These are phyloP conservation scores for Drosophila sturtevanti DNA, from an alignment of 1,140 invertebrate genomes.

Conservation along the genomic window DNA sequence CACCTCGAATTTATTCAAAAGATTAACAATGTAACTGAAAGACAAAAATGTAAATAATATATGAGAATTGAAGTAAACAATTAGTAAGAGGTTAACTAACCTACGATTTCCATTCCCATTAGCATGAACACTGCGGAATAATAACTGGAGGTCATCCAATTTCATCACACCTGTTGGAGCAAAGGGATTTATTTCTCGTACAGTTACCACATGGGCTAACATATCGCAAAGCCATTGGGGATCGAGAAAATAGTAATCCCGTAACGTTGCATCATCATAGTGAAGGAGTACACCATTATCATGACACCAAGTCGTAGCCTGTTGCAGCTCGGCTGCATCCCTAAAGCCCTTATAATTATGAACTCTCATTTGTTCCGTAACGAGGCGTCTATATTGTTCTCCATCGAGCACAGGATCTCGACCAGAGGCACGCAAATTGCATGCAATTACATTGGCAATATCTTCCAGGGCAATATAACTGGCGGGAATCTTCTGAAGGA, in stretches of 20 bases:
- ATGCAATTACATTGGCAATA: constrained; percentile 91
- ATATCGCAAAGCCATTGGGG: constrained; percentile 99
- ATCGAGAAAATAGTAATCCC: constrained; percentile 93
- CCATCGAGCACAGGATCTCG: constrained; percentile 94
- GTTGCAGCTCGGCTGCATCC: constrained; percentile 95
- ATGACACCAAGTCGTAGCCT: constrained; percentile 97
- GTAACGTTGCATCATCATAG: constrained; percentile 97
- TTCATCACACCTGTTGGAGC: constrained; percentile 96
- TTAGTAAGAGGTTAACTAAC: constrained; percentile 14
- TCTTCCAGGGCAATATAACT: constrained; percentile 97
- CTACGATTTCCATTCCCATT: constrained; percentile 84
- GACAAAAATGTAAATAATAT: neutral
- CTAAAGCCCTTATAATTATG: constrained; percentile 84
- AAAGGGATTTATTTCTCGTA: constrained; percentile 98
- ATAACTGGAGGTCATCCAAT: constrained; percentile 94
- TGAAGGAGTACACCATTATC: constrained; percentile 99
- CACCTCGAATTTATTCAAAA: constrained; percentile 98
- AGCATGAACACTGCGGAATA: constrained; percentile 89
- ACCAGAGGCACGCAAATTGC: constrained; percentile 86
- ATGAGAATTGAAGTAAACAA: no score
- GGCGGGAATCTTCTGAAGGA: constrained; percentile 97
- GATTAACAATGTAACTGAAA: constrained; percentile 90
- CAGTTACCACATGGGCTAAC: constrained; percentile 97
- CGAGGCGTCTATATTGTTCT: constrained; percentile 91
- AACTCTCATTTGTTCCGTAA: constrained; percentile 88